Evolutionary conservation across 64 coral and sea anemone species (phyloP).

Genomic region (Pocillopora verrucosa): DNA sequence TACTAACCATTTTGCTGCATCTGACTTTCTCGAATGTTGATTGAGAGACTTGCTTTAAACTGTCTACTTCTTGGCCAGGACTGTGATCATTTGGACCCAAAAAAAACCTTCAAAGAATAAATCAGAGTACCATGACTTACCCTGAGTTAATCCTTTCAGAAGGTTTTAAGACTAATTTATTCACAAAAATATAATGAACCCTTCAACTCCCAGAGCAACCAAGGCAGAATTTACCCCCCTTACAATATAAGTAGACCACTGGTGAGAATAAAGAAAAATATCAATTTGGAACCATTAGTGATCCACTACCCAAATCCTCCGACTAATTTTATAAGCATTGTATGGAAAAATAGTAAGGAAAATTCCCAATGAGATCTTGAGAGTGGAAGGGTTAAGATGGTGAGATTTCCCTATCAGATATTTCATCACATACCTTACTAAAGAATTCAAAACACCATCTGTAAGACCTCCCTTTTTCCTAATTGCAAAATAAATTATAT

Average conservation of each 20-base stretch:
- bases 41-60: not conserved
- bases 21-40: not conserved
- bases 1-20: not conserved
- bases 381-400: too few species aligned
- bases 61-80: not conserved
- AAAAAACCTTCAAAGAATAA: constrained; percentile 17
- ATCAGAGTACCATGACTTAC: too few species aligned
- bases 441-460: constrained; percentile 27
- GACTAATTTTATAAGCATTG: not conserved
- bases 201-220: too few species aligned
- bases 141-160: not conserved
- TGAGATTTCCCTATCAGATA: too few species aligned
- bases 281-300: too few species aligned
- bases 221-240: too few species aligned
- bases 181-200: too few species aligned
- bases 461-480: constrained; percentile 60
- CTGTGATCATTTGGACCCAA: not conserved
- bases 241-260: too few species aligned
- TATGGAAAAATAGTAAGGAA: too few species aligned
- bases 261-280: too few species aligned
- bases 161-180: not conserved
- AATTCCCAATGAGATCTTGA: too few species aligned
- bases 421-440: constrained; percentile 43
- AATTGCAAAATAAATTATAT: not conserved
- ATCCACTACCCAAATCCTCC: not conserved